Base-by-base conservation (phyloP, 1,140 invertebrate genomes). In the Pentalonia nigronervosa region DNA sequence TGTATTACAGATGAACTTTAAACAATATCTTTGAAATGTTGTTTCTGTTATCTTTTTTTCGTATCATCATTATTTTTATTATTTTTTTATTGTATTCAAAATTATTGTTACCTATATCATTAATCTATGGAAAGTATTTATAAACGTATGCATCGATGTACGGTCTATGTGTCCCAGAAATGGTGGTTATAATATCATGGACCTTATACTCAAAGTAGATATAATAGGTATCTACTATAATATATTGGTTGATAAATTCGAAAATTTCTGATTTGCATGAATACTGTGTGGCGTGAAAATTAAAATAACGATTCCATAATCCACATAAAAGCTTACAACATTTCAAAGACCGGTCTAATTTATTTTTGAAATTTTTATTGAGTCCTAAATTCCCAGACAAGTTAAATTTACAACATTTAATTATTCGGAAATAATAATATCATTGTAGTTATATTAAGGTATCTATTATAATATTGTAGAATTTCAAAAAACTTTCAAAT, bases 401-500 rank as follows among this genome's bases (percentile, higher is more conserved):
- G 6, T 67, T 17, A 53, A 53, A 4, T 53, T 6, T 53, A 53
- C 50, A 53, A 53, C 50, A 23, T 21, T 0, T 53, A 53, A 53
- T 53, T 21, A 53, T 53, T 23, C 21, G 21, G 50, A 1, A 17
- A n/a, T 14, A n/a, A 76, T 7, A 17, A 76, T 76, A 76, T 76
- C n/a, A 76, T 76, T 76, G n/a, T 17, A 76, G 60, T 17, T 17
- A 17, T 76, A 11, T 9, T n/a, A n/a, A 76, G 4, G 60, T 76
- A 76, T 4, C 30, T 76, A 76, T 76, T 76, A 76, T 17, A 76
- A 76, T 17, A 76, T 20, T 76, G 14, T 76, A 76, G n/a, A 76
- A n/a, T 76, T 76, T 76, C 11, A 67, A 67, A n/a, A n/a, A 67
- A 67, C 60, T 67, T 67, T 67, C 60, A 76, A 76, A n/a, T 76